Base-by-base conservation (phyloP, 2,888 invertebrate genomes). In the Bedellia somnulentella region DNA sequence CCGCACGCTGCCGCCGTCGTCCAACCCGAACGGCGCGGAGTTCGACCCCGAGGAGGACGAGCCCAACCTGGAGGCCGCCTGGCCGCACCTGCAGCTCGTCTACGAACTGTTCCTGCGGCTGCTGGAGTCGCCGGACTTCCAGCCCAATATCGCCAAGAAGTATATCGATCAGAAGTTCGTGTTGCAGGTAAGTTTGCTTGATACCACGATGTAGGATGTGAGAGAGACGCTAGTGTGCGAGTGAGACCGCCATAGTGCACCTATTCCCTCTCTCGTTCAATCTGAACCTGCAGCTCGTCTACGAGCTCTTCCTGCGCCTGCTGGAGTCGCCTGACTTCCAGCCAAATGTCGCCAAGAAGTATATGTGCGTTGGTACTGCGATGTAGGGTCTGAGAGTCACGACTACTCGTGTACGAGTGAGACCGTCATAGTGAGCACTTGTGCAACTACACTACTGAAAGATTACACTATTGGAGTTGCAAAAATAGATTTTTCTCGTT, bases 101-200 rank as follows among this genome's bases (percentile, higher is more conserved):
- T 85, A 85, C 57, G 85, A 86, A 58, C 81, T 85, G 56, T 85
- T 85, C 66, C 78, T 84, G 36, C 78, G 93, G 48, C 86, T 95
- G 53, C 75, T 96, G 40, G 95, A 96, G 71, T 92, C 92, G 30
- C 87, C 89, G 13, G 94, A 95, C 68, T 95, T 96, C 75, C 93
- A 94, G 66, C 89, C 93, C 31, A 85, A 86, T 54, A 81, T 90
- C 43, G 95, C 93, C 47, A 95, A 95, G 78, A 88, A 90, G 52
- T 89, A 87, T 70, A 93, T 96, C 60, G 94, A 96, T 73, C 93
- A 94, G 75, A 93, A 90, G 68, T 96, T 96, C 78, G 93, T 96
- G 36, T 75, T 93, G 51, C 91, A 93, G 81, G 92, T 91, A 46
- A 51, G 60, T 35, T 18, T 9, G n/a, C n/a, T n/a, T n/a, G n/a